A percentile compares a stretch with the other conserved stretches of the same genome.
These are phyloP conservation scores for Engystomops pustulosus DNA, from an alignment of 2,113 vertebrate genomes.

Conservation along the genomic window DNA sequence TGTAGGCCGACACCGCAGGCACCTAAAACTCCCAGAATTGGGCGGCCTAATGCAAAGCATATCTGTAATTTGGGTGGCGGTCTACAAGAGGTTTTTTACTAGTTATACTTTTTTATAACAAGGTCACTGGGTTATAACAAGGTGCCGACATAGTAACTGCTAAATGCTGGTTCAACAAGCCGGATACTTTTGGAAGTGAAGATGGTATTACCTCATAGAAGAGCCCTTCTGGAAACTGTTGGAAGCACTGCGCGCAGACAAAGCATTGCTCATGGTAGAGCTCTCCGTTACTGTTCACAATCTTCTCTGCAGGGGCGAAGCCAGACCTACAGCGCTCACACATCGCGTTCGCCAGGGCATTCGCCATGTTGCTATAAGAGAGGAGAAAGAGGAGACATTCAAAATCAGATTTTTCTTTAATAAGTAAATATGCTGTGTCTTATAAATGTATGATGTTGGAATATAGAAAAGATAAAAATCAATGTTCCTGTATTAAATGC, in stretches of 20 bases:
- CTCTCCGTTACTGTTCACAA: slow-evolving; percentile 96
- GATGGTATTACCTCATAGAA: slow-evolving; percentile 89
- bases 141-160: no score
- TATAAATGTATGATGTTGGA: not conserved
- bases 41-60: no score
- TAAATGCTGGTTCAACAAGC: not conserved
- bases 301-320: slow-evolving; percentile 93
- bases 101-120: no score
- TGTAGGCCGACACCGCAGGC: no score
- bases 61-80: no score
- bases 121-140: no score
- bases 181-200: not conserved
- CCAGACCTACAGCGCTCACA: slow-evolving; percentile 93
- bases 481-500: no score
- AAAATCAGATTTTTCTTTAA: not conserved
- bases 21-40: no score
- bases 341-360: slow-evolving; percentile 90
- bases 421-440: not conserved
- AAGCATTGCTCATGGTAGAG: slow-evolving; percentile 98
- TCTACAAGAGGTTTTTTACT: no score
- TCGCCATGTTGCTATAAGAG: slow-evolving; percentile 93
- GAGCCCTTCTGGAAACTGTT: slow-evolving; percentile 94
- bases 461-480: no score
- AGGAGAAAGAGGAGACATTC: not conserved
- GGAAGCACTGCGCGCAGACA: slow-evolving; percentile 96